These are phyloP conservation scores for Sinonovacula constricta DNA, from an alignment of 1,140 invertebrate species.

Conservation along the genomic window DNA sequence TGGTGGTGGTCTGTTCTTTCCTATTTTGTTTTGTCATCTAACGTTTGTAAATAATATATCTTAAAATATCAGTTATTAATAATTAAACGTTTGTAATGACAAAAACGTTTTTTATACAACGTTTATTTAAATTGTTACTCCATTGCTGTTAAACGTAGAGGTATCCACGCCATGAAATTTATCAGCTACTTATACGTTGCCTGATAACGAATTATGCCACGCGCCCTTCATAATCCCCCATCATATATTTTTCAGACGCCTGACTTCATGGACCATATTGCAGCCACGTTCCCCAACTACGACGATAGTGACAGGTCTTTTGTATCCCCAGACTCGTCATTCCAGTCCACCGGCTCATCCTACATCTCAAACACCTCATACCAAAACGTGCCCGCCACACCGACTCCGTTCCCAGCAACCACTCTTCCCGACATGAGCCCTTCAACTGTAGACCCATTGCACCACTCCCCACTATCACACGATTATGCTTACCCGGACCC, in stretches of 20 bases:
- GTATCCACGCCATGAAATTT: too few species aligned
- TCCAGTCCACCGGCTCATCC: neutral
- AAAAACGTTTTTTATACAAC: too few species aligned
- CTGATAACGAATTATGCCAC: too few species aligned
- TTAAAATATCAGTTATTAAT: too few species aligned
- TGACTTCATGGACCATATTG: conserved; percentile 37
- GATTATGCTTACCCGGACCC: neutral
- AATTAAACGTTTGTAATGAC: too few species aligned
- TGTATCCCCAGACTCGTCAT: neutral
- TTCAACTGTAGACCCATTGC: neutral
- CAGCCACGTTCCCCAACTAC: neutral
- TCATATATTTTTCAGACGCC: conserved; percentile 15
- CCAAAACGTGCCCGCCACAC: neutral
- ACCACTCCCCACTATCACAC: neutral
- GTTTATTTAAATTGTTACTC: too few species aligned
- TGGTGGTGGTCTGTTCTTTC: neutral
- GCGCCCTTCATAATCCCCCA: neutral
- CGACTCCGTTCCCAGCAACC: neutral
- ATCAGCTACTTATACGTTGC: too few species aligned
- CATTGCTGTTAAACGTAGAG: too few species aligned
- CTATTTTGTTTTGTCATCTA: too few species aligned
- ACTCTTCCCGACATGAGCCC: neutral
- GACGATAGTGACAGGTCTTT: neutral
- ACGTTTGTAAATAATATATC: too few species aligned
- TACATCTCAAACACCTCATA: neutral